Percentiles rank a stretch among this genome's conserved stretches.
phyloP scores from a whole-genome alignment of 2,888 invertebrate genomes.

The Drosophila kokeensis region DNA sequence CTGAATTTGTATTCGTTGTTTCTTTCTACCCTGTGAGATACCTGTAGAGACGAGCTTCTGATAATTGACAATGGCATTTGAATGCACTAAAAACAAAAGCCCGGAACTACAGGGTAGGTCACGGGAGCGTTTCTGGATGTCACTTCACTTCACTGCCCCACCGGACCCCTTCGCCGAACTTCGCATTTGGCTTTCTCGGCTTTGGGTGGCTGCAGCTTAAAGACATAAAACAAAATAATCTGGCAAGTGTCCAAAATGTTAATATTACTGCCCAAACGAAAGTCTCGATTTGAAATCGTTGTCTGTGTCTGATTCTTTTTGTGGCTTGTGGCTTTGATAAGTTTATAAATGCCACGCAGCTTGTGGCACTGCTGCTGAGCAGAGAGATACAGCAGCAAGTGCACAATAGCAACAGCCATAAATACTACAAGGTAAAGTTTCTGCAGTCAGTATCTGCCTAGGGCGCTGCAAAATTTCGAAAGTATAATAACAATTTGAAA shows the following conservation, averaged over 20 bases:
- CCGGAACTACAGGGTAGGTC: constrained; percentile 99
- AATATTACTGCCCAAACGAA: constrained; percentile 22
- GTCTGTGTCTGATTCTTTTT: constrained; percentile 4
- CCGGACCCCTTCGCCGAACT: neutral
- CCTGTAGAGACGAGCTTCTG: constrained; percentile 99
- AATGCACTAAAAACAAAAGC: constrained; percentile 94
- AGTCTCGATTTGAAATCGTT: constrained; percentile 9
- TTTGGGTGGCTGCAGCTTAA: constrained; percentile 1
- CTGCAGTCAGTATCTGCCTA: constrained; percentile 61
- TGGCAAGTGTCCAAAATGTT: constrained; percentile 37
- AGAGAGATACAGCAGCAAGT: constrained; percentile 4
- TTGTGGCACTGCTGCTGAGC: constrained; percentile 25
- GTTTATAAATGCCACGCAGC: constrained; percentile 61
- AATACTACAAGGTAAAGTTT: constrained; percentile 64
- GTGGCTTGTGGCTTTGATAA: constrained; percentile 26
- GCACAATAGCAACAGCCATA: constrained; percentile 68
- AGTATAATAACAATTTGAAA: constrained; percentile 77
- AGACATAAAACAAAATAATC: constrained; percentile 48
- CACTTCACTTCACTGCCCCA: constrained; percentile 17
- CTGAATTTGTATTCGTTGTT: constrained; percentile 65
- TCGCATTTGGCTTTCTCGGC: too few relatives aligned
- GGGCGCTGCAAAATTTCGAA: constrained; percentile 65
- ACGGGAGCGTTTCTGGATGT: constrained; percentile 89
- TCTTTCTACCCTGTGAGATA: constrained; percentile 95
- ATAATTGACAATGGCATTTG: constrained; percentile 85